Evolutionary conservation across 2,113 vertebrate species (phyloP).

Genomic region (Thamnophis sirtalis): DNA sequence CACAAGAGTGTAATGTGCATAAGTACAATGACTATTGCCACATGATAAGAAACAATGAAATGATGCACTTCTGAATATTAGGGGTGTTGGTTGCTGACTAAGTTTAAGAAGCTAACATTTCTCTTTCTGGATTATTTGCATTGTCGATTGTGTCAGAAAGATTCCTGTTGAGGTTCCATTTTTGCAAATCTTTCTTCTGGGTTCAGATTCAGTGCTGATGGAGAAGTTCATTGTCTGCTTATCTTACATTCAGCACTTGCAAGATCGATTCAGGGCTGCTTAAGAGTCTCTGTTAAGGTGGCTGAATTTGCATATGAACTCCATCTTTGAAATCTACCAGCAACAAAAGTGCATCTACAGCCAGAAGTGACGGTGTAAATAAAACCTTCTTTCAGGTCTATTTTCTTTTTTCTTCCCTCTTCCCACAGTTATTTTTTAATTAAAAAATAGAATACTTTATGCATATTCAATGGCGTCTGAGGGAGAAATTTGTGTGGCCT

Average conservation of each 20-base stretch:
- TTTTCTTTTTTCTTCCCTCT: neutral
- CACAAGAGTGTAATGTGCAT: neutral
- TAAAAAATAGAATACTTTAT: neutral
- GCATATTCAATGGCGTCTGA: neutral
- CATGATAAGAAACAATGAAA: neutral
- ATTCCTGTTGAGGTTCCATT: neutral
- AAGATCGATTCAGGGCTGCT: neutral
- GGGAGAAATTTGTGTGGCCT: neutral
- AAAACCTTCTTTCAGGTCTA: too few species aligned
- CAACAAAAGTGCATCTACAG: neutral
- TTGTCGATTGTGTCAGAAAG: neutral
- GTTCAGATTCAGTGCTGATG: neutral
- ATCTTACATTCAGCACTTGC: neutral
- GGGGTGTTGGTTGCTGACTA: neutral
- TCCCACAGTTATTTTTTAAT: neutral
- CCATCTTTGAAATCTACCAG: neutral
- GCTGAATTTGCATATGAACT: neutral
- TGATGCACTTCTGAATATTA: neutral
- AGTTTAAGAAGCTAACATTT: neutral
- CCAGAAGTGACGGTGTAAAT: neutral
- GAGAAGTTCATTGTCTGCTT: neutral
- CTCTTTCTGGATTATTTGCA: neutral
- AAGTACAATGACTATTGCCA: neutral
- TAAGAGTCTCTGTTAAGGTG: too few species aligned
- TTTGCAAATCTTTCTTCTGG: neutral